Base-by-base conservation (phyloP, 2,797 vertebrate species). In the Galagoides demidoff region DNA sequence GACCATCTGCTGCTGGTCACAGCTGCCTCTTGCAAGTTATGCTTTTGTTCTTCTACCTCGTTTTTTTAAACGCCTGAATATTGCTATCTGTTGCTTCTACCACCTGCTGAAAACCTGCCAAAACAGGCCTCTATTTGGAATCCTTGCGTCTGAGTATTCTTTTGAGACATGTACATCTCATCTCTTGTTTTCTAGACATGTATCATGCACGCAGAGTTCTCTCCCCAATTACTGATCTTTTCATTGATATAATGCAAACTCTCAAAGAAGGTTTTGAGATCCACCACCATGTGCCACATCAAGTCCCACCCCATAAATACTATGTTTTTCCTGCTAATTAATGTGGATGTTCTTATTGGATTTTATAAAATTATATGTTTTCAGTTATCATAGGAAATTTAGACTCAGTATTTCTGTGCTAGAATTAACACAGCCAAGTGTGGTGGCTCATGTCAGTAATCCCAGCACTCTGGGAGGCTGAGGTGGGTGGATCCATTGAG, bases 31-130 rank as follows among this genome's bases (percentile, higher is more conserved):
- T 82, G 71, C 12, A 11, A 95, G 85, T 76, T 66, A 64, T 1
- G 2, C 34, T 96, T 31, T 76, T 82, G 63, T 31, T 95, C 68
- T 73, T 81, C 90, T 8, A 0, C 59, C 14, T 0, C 61, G 29
- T 87, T 91, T 87, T 91, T 87, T 84, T 83, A 64, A 76, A 94
- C 23, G 49, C 43, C 52, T 77, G 71, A 71, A 61, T 49, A 0
- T 95, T 31, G 27, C 25, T 91, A 5, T 39, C 22, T 97, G 93
- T 94, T 96, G 49, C 37, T 92, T 45, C 74, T 77, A 61, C 34
- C 22, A 16, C 73, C 86, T 94, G 77, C 79, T 88, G 89, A 91
- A 96, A 97, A 97, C 92, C 71, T 94, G 92, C 61, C 70, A 90
- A 49, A 78, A 97, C 94, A 96, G 90, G 7, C 85, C 82, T 83